These are phyloP conservation scores for Tiliqua scincoides DNA, from an alignment of 2,113 vertebrate species.

Conservation along the genomic window DNA sequence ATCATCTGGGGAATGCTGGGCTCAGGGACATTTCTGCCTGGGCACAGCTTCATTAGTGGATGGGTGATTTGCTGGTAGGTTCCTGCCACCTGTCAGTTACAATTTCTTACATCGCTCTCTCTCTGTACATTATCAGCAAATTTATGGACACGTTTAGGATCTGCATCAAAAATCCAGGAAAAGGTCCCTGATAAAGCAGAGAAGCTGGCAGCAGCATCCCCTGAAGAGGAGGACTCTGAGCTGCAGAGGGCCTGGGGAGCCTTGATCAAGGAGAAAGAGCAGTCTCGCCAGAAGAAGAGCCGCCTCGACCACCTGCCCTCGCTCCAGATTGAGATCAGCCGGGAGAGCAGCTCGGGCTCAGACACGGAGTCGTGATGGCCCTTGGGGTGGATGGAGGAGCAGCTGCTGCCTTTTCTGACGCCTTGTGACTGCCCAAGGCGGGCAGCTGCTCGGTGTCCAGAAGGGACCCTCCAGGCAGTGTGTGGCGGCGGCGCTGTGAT, in stretches of 20 bases:
- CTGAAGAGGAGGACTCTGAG: conserved; percentile 91
- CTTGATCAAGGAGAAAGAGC: conserved; percentile 95
- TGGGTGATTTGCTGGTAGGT: background rate
- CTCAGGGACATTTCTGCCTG: background rate
- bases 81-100: background rate
- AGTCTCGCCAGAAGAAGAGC: conserved; percentile 92
- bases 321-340: conserved; percentile 97
- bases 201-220: conserved; percentile 48
- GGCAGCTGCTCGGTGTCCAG: conserved; percentile 29
- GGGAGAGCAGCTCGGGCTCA: conserved; percentile 92
- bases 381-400: background rate
- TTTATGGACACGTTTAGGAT: conserved; percentile 94
- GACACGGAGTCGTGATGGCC: conserved; percentile 91
- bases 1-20: background rate
- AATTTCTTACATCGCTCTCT: background rate
- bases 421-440: conserved; percentile 24
- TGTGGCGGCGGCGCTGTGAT: no score
- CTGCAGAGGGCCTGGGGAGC: conserved; percentile 95
- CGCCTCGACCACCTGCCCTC: conserved; percentile 94
- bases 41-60: background rate
- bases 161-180: conserved; percentile 80
- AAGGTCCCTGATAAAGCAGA: conserved; percentile 73
- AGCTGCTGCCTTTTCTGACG: conserved; percentile 29
- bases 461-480: no score
- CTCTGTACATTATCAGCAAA: conserved; percentile 73